Evolutionary conservation across 2,888 invertebrate species (phyloP), one percentile per base, ranked within the genome.

Genomic region (Electrophaes corylata): DNA sequence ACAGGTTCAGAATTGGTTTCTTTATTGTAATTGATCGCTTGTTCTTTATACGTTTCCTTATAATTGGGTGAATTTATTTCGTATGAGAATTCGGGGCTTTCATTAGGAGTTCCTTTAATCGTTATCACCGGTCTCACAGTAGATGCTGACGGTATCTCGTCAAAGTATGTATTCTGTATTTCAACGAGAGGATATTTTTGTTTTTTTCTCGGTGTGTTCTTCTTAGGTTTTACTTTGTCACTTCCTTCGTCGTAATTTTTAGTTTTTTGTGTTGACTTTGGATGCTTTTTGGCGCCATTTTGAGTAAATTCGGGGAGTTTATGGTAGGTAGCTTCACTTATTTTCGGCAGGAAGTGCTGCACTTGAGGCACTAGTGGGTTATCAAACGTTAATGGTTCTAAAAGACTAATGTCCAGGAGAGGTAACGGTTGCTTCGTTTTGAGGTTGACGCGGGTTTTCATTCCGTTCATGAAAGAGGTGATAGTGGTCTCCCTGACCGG

Each of bases 321-420:
- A 31, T 80, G 75, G 60, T 88, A 89, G 1, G 80, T 88, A 4
- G 83, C 86, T 35, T 82, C 71, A 54, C 73, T 76, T 53, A 90
- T 84, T 72, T 81, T 82, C 6, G 92, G 92, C 45, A 92, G 76
- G 66, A 80, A 91, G 65, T 91, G 91, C 73, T 92, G 92, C 35
- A 90, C 81, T 83, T 91, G 92, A 8, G 91, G 88, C 12, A 91
- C 92, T 23, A 92, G 68, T 3, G 92, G 90, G 65, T 91, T 91
- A 2, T 75, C 83, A 65, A 92, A 92, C 5, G 83, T 86, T 58
- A 92, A 71, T 3, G 92, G 92, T 63, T 91, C 87, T 33, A 90
- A 74, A 44, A 91, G 83, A 59, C 79, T 87, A 23, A 92, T 73
- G 54, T 91, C 88, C 45, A 92, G 62, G 1, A 90, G 70, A 37